Base-by-base conservation (phyloP, 2,113 vertebrate genomes). In the Cettia cetti region DNA sequence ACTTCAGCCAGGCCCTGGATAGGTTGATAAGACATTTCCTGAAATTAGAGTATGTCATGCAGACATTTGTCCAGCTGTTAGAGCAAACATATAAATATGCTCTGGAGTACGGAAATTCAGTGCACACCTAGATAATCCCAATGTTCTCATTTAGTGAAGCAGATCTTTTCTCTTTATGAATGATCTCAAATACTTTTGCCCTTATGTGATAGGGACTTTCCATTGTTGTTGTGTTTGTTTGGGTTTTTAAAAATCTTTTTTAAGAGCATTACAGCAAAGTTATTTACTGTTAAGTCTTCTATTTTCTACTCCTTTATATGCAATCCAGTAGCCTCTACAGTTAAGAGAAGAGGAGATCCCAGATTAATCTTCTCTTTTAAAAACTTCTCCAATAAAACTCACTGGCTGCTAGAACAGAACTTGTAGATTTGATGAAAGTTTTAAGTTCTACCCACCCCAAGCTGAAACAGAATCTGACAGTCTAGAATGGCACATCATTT, bases 11-110 rank as follows among this genome's bases (percentile, higher is more conserved):
- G 37, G 61, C 70, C 21, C 23, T 40, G 37, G 17, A 11, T 7
- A 86, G 49, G n/a, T 39, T 69, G n/a, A 63, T 61, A 60, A 83
- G 13, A 33, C 22, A 79, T 26, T 90, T 90, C 85, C 89, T 89
- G 86, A 75, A 94, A 79, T 45, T 10, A 63, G 16, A 77, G 17
- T 33, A 37, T 9, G 24, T 56, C 3, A 1, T 0, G 4, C 4
- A 15, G 12, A 81, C 50, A 40, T 49, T 33, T 15, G 6, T 44
- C 44, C 44, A 14, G 53, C 57, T 76, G 68, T 53, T 49, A 68
- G 17, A 47, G 50, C n/a, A 71, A 24, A 70, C 21, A 77, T 18
- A 74, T 15, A 86, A 72, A 52, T 30, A 52, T 2, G 24, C 26
- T 89, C 23, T 40, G 37, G 42, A 52, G 35, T 37, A 66, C 0